Conservation (phyloP, 2,797 vertebrate species). For the Ammospiza maritima region DNA sequence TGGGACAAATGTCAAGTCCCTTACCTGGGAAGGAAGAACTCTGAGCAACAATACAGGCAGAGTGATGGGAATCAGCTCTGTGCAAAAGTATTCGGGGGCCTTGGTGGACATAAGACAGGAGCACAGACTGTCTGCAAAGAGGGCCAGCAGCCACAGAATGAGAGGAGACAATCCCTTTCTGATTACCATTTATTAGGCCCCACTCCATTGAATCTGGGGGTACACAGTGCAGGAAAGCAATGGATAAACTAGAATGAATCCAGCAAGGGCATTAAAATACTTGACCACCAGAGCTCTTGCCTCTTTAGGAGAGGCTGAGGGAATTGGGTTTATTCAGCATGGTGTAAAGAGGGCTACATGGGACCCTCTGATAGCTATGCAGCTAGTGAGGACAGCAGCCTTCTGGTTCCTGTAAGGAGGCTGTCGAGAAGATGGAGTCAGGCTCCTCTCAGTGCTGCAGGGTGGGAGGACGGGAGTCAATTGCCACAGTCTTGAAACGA, state of each 20-base stretch:
- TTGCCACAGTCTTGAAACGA: background rate
- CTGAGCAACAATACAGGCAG: background rate
- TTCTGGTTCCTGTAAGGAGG: background rate
- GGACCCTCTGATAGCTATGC: background rate
- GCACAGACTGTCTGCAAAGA: background rate
- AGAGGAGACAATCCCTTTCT: background rate
- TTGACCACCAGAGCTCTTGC: background rate
- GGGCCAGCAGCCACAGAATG: background rate
- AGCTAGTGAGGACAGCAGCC: background rate
- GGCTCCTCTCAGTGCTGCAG: background rate
- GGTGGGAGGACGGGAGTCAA: background rate
- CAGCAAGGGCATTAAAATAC: background rate
- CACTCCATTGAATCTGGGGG: background rate
- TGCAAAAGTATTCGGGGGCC: background rate
- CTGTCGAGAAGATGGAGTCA: background rate
- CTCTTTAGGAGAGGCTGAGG: background rate
- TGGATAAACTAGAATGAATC: background rate
- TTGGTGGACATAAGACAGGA: background rate
- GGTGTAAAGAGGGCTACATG: background rate
- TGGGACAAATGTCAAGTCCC: background rate
- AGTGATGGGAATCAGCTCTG: background rate
- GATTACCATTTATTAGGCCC: background rate
- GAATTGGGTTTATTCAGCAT: background rate
- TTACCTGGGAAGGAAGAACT: background rate
- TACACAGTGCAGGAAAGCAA: background rate